Conservation (phyloP, 35 echinoderm and acorn worm species). For the Hemicentrotus pulcherrimus region DNA sequence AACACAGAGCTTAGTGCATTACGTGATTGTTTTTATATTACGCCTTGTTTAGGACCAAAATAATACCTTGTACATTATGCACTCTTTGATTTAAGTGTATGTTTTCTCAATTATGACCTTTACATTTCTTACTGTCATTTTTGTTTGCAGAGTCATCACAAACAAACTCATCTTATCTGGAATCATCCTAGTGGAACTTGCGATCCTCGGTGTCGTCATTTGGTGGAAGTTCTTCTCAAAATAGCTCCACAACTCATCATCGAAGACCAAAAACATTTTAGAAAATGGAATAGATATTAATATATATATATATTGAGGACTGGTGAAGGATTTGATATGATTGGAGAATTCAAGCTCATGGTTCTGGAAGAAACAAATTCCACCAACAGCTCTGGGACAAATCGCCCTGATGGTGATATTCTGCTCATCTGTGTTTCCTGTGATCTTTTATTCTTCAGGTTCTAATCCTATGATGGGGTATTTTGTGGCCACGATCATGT, state of each 20-base stretch:
- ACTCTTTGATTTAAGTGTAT: not conserved
- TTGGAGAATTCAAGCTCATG: too few species aligned
- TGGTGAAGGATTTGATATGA: not conserved
- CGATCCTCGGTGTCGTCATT: constrained; percentile 71
- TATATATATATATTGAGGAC: not conserved
- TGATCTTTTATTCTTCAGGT: too few species aligned
- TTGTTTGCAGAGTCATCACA: constrained; percentile 82
- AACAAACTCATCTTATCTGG: constrained; percentile 83
- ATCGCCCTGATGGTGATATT: too few species aligned
- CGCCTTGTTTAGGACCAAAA: too few species aligned
- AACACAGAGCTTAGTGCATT: too few species aligned
- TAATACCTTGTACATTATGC: not conserved
- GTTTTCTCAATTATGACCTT: not conserved
- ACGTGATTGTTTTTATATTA: too few species aligned
- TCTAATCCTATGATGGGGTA: too few species aligned
- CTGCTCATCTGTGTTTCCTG: too few species aligned
- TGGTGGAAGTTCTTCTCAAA: constrained; percentile 82
- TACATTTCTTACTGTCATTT: not conserved
- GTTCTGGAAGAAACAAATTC: too few species aligned
- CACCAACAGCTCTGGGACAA: too few species aligned
- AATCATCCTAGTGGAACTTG: constrained; percentile 80
- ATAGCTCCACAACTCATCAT: not conserved
- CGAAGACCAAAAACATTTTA: not conserved
- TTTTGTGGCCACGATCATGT: too few species aligned
- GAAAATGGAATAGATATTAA: not conserved